phyloP scores from a whole-genome alignment of 2,888 invertebrate species.

The Scaptomyza caliginosa region DNA sequence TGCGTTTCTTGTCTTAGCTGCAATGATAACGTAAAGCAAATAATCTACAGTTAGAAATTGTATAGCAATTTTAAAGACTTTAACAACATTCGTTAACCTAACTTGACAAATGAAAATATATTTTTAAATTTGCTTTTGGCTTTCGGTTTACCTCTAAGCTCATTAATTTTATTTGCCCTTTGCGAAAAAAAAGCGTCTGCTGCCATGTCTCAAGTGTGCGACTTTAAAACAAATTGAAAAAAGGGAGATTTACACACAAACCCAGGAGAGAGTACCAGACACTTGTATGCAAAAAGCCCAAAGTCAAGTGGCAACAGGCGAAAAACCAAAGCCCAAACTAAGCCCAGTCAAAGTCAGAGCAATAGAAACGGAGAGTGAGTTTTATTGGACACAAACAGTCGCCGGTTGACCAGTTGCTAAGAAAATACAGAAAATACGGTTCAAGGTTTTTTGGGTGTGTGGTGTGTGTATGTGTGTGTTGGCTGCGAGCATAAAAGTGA shows the following conservation, averaged over 20 bases:
- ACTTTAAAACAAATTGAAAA: constrained; percentile 33
- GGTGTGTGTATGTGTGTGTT: constrained; percentile 6
- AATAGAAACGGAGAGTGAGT: constrained; percentile 1
- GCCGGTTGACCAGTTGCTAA: constrained; percentile 36
- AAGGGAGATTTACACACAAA: constrained; percentile 14
- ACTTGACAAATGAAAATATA: constrained; percentile 15
- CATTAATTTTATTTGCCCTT: constrained; percentile 68
- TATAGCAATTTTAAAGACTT: constrained; percentile 19
- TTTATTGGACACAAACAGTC: constrained; percentile 12
- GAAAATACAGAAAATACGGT: constrained; percentile 41
- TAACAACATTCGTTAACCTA: neutral
- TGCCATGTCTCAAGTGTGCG: constrained; percentile 44
- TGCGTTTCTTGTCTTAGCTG: constrained; percentile 18
- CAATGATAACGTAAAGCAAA: constrained; percentile 12
- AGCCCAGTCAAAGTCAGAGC: constrained; percentile 14
- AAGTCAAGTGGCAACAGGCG: constrained; percentile 50
- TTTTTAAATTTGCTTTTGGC: constrained; percentile 46
- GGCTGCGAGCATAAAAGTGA: constrained; percentile 55
- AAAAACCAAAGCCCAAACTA: constrained; percentile 9
- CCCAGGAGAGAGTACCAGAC: too few relatives aligned
- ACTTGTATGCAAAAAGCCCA: constrained; percentile 37
- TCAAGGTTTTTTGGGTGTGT: constrained; percentile 55
- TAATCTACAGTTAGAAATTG: neutral
- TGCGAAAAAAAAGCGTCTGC: constrained; percentile 31
- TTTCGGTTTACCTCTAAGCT: constrained; percentile 53